Base-by-base conservation (phyloP, 2,797 vertebrate species). In the Eurystomus glaucurus region DNA sequence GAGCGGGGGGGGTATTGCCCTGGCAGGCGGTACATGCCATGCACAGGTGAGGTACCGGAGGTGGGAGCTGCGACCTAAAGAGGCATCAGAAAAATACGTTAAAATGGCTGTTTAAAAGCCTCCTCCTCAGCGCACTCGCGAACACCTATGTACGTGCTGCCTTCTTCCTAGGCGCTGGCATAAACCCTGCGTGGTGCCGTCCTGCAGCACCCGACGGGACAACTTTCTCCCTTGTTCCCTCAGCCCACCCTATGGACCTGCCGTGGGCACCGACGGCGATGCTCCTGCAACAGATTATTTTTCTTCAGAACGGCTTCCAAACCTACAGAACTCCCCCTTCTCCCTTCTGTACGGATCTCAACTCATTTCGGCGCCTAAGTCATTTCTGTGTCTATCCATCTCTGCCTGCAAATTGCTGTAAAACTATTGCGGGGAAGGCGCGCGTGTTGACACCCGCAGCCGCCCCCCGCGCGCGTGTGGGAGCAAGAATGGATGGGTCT, bases 1-100 rank as follows among this genome's bases (percentile, higher is more conserved):
- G 61, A 92, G 64, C 2, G 8, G 45, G 64, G 8, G 45, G 64
- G 75, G 58, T 48, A 75, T n/a, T 61, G 77, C 75, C 45, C 9
- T 58, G 46, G 66, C 91, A 86, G 72, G 91, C 76, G 12, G 48
- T 51, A 2, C 22, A 17, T 90, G 93, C 93, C 77, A 8, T 52
- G 62, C 52, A 85, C 92, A 96, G 85, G 96, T 97, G 95, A 97
- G 57, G 55, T 60, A 20, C 88, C 4, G 12, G 93, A 90, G 90
- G 52, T 93, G 91, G 89, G 86, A 74, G 69, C 90, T 94, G 92
- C 15, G 3, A 88, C 96, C 55, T 90, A 25, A 81, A 93, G 11
- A 80, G 91, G 88, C 93, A 33, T 77, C 3, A 12, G 85, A 61
- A 91, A 91, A 64, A 64, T 46, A 81, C 15, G 61, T 64, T 83